Evolutionary conservation across 2,113 vertebrate genomes (phyloP).

Genomic region (Pionites leucogaster): DNA sequence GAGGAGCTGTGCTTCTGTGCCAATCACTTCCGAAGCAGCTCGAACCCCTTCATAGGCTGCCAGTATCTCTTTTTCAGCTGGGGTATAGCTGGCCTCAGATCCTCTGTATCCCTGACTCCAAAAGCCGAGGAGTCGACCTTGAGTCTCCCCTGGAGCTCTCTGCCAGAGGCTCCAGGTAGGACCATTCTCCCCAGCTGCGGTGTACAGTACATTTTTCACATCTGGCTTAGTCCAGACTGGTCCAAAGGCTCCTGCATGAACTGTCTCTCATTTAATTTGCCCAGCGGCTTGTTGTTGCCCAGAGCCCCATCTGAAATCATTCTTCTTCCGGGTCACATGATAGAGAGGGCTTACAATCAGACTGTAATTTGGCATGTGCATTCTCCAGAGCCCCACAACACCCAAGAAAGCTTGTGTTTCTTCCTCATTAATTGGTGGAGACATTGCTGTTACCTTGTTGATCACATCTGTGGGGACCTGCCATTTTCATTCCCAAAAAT

Average conservation of each 20-base stretch:
- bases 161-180: neutral
- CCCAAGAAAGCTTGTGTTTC: neutral
- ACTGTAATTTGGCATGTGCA: neutral
- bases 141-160: neutral
- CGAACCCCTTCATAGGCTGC: too few species aligned
- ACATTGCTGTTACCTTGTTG: neutral
- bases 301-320: neutral
- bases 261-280: neutral
- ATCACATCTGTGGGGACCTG: neutral
- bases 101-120: too few species aligned
- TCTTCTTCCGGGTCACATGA: neutral
- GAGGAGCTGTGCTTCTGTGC: too few species aligned
- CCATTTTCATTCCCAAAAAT: neutral
- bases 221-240: neutral
- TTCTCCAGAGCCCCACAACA: neutral
- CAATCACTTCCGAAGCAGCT: too few species aligned
- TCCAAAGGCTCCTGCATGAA: neutral
- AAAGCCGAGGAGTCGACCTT: too few species aligned
- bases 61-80: too few species aligned
- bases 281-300: neutral
- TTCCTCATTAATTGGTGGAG: neutral
- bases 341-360: neutral
- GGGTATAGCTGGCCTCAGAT: too few species aligned
- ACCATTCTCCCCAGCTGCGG: accelerated
- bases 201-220: neutral